A percentile compares a stretch with the other conserved stretches of the same genome.
Conservation (phyloP, 2,113 vertebrate species). For the Gymnorhina tibicen region DNA sequence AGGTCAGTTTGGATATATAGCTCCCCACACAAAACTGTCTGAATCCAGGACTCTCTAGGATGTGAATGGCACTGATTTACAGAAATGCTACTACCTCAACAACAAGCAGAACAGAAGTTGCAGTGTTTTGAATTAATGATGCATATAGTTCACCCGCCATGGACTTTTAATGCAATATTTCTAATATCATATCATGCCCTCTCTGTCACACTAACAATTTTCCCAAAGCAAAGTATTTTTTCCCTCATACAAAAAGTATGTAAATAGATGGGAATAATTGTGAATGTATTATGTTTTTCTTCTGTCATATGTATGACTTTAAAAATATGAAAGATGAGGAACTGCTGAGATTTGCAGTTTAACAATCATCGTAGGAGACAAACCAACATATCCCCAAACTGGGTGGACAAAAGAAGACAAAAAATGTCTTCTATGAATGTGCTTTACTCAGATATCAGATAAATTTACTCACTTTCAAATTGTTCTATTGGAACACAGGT, state of each 20-base stretch:
- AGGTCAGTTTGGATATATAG: neutral
- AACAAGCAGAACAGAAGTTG: neutral
- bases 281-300: neutral
- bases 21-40: accelerated
- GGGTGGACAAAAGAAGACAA: neutral
- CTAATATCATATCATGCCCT: neutral
- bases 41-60: neutral
- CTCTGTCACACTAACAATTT: neutral
- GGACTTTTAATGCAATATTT: neutral
- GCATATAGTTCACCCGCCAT: neutral
- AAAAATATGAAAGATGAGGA: neutral
- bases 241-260: neutral
- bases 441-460: neutral
- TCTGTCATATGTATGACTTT: neutral
- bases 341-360: neutral
- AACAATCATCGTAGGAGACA: neutral
- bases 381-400: neutral
- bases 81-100: neutral
- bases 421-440: neutral
- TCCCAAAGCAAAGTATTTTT: neutral
- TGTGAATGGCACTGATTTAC: neutral
- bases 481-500: neutral
- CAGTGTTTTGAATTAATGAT: neutral
- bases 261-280: neutral
- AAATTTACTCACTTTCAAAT: neutral